A percentile compares a stretch with the other conserved stretches of the same genome.
These are phyloP conservation scores for Philonicus albiceps DNA, from an alignment of 2,888 invertebrate genomes.

Conservation along the genomic window DNA sequence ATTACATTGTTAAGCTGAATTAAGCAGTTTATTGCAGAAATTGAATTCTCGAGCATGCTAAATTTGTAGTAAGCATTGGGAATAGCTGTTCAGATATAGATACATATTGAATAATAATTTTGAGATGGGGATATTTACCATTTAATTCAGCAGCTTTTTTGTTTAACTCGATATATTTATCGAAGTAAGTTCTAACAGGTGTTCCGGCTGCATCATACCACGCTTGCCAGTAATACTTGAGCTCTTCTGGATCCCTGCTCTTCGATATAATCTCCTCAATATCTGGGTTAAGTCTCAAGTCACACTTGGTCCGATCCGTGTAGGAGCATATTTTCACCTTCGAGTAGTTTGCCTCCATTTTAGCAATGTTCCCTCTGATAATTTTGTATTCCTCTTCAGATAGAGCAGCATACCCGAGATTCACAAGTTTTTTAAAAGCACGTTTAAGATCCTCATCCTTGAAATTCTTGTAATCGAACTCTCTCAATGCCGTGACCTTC, in stretches of 20 bases:
- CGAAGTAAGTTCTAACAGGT: constrained; percentile 69
- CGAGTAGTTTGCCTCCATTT: constrained; percentile 80
- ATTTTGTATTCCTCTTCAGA: constrained; percentile 72
- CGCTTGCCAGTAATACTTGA: constrained; percentile 79
- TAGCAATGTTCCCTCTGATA: constrained; percentile 70
- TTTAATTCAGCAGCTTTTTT: constrained; percentile 78
- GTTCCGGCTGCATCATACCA: constrained; percentile 81
- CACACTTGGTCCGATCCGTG: constrained; percentile 70
- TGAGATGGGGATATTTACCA: constrained; percentile 61
- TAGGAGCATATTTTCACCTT: constrained; percentile 81
- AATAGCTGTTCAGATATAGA: not conserved
- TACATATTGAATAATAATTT: not conserved
- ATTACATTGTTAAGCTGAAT: not conserved
- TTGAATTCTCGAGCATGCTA: not conserved
- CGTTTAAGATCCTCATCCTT: constrained; percentile 73
- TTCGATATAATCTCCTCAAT: constrained; percentile 72
- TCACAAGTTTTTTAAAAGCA: constrained; percentile 77
- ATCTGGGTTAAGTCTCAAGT: constrained; percentile 78
- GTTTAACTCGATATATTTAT: constrained; percentile 72
- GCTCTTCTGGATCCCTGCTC: constrained; percentile 78
- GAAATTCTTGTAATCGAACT: constrained; percentile 77
- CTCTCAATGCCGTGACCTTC: constrained; percentile 56
- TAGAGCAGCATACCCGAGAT: constrained; percentile 77
- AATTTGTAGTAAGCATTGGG: too few species aligned
- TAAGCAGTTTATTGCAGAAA: too few species aligned